phyloP scores from a whole-genome alignment of 2,888 invertebrate genomes.

The Limnephilus lunatus region DNA sequence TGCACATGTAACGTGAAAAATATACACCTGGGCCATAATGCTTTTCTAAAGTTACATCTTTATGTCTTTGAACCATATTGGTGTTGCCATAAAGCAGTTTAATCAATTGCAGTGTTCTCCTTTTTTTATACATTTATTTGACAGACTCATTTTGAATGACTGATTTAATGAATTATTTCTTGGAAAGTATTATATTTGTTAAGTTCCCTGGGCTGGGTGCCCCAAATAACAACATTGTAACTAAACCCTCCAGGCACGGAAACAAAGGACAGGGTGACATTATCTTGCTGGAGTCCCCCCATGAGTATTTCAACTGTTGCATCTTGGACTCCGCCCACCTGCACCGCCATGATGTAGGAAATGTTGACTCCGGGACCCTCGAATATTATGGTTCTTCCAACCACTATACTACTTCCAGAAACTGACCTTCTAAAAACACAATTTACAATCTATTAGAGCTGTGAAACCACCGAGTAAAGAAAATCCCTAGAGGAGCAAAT shows the following conservation, averaged over 20 bases:
- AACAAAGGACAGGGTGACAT: not conserved
- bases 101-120: not conserved
- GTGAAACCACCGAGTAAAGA: not conserved
- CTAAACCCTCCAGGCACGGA: not conserved
- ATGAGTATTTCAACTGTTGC: not conserved
- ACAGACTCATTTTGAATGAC: not conserved
- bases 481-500: not conserved
- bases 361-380: slow-evolving; percentile 22
- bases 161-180: not conserved
- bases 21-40: not conserved
- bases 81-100: not conserved
- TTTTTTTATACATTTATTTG: not conserved
- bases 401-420: not conserved
- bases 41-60: not conserved
- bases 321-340: not conserved
- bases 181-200: slow-evolving; percentile 3
- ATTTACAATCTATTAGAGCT: not conserved
- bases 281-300: not conserved
- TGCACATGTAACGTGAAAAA: not conserved
- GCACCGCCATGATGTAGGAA: slow-evolving; percentile 27
- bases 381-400: slow-evolving; percentile 13
- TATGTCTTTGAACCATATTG: not conserved
- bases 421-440: not conserved
- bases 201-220: slow-evolving; percentile 10
- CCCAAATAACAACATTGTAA: slow-evolving; percentile 31